Conservation (phyloP, 2,113 vertebrate genomes). For the Bucco capensis region DNA sequence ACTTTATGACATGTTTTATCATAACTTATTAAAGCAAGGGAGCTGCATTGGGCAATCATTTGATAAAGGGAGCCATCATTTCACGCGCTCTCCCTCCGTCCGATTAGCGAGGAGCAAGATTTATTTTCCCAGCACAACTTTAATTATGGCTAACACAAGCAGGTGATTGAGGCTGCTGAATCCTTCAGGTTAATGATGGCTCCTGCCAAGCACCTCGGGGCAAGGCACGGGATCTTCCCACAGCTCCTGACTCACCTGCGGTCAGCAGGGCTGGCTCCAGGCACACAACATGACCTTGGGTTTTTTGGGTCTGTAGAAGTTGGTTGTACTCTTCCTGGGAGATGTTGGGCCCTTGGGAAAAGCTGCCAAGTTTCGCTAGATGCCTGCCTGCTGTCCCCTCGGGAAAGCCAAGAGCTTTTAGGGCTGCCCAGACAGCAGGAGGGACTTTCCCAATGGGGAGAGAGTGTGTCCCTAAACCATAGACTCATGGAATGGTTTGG, state of each 20-base stretch:
- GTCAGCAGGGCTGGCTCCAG: background rate
- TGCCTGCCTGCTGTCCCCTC: background rate
- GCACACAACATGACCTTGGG: background rate
- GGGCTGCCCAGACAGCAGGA: rapidly evolving
- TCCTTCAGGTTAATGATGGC: background rate
- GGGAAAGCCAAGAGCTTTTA: background rate
- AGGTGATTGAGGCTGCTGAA: background rate
- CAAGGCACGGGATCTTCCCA: background rate
- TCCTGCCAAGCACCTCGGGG: background rate
- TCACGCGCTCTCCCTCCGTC: slow-evolving; percentile 18
- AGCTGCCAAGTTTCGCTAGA: background rate
- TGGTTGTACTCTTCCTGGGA: background rate
- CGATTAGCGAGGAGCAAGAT: slow-evolving; percentile 44
- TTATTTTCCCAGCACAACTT: slow-evolving; percentile 52
- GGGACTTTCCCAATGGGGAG: background rate
- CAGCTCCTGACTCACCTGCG: background rate
- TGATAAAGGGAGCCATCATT: slow-evolving; percentile 65
- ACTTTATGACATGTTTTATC: slow-evolving; percentile 66
- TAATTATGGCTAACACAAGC: slow-evolving; percentile 40
- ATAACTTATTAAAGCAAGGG: slow-evolving; percentile 58
- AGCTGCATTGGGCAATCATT: slow-evolving; percentile 46
- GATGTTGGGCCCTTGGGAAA: background rate
- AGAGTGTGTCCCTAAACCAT: rapidly evolving
- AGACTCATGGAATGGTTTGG: too few relatives aligned
- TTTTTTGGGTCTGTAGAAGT: background rate